Base-by-base conservation (phyloP, 1,140 invertebrate genomes). In the Camponotus pennsylvanicus region DNA sequence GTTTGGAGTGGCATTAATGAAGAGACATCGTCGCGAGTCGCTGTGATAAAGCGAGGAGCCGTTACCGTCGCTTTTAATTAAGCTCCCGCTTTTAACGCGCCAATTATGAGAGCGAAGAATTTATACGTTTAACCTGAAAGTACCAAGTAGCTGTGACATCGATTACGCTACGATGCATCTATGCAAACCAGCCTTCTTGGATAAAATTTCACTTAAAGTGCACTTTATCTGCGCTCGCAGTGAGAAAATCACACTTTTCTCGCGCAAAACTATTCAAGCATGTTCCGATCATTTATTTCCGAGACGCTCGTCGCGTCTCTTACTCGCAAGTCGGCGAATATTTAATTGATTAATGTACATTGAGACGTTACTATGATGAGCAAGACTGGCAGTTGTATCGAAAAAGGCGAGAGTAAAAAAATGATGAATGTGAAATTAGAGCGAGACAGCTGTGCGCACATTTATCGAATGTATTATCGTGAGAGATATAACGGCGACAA, bases 1-100 rank as follows among this genome's bases (percentile, higher is more conserved):
- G 86, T 70, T 86, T 73, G 69, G 69, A 57, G 52, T 86, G 88
- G 85, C 76, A 75, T 89, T 89, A 88, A 89, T 88, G 83, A 88
- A 89, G 88, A 67, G 84, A 88, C 70, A 80, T 80, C 80, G 82
- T 64, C 55, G 87, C 61, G 32, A 80, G 52, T 21, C 52, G 83
- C 69, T 42, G 49, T 61, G 64, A 89, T 88, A 79, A 86, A 89
- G 69, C 70, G 83, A 49, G 61, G 37, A 49, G 11, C 55, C 66
- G 66, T 85, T 88, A 52, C 37, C 49, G 64, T 70, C 73, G 78
- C 45, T 78, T 88, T 76, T 73, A 73, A 89, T 63, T 85, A 88
- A 88, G 70, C 66, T 78, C 55, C 42, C 61, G 70, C 52, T 45
- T 63, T 73, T 71, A 70, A 80, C 79, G 66, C 67, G 55, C 83